phyloP scores from a whole-genome alignment of 1,140 invertebrate genomes.

The Arion vulgaris region DNA sequence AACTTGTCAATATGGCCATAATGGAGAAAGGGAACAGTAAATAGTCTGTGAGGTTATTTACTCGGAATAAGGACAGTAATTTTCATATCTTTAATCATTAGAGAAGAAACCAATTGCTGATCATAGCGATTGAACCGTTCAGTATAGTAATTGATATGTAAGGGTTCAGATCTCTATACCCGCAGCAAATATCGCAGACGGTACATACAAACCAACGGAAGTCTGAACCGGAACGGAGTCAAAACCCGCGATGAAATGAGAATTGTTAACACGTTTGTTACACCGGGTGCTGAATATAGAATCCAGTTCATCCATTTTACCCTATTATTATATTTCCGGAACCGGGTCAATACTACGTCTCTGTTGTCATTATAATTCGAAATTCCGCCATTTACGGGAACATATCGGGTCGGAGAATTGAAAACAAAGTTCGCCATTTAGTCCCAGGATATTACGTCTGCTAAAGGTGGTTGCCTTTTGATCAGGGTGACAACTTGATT shows the following conservation, averaged over 20 bases:
- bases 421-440: constrained; percentile 13
- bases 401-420: neutral
- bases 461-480: neutral
- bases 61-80: neutral
- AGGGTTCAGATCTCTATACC: neutral
- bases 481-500: constrained; percentile 19
- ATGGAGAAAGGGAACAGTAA: neutral
- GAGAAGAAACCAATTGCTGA: neutral
- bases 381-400: neutral
- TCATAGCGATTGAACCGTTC: neutral
- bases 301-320: constrained; percentile 26
- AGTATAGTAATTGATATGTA: neutral
- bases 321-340: constrained; percentile 30
- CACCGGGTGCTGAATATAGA: constrained; percentile 14
- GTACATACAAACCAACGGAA: neutral
- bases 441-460: constrained; percentile 6
- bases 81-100: neutral
- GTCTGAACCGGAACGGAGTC: constrained; percentile 20
- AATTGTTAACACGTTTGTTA: constrained; percentile 20
- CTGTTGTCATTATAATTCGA: neutral
- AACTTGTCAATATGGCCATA: neutral
- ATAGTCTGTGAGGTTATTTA: neutral
- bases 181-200: constrained; percentile 10
- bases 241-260: constrained; percentile 24
- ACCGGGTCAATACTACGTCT: neutral